phyloP scores from a whole-genome alignment of 2,113 vertebrate genomes.

The Laticauda colubrina region DNA sequence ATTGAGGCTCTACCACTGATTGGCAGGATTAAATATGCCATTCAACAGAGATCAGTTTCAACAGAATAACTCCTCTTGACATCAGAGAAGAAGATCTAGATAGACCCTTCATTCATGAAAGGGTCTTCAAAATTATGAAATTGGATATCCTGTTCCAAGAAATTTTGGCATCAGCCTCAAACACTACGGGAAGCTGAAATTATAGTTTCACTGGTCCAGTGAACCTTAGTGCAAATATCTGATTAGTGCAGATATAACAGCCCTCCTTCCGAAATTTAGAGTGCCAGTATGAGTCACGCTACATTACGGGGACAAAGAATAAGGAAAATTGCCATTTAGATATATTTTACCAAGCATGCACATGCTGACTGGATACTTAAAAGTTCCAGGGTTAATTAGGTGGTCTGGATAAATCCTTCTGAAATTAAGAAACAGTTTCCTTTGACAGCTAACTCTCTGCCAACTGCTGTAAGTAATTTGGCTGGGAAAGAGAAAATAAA shows the following conservation, averaged over 20 bases:
- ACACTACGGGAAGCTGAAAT: background rate
- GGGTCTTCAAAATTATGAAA: background rate
- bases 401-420: background rate
- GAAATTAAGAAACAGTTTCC: background rate
- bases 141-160: background rate
- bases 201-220: too few species aligned
- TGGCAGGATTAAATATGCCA: background rate
- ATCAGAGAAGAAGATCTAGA: background rate
- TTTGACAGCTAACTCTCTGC: slow-evolving; percentile 10
- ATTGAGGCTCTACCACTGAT: background rate
- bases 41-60: background rate
- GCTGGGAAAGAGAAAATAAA: background rate
- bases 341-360: background rate
- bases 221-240: background rate
- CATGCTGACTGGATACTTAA: background rate
- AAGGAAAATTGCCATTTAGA: background rate
- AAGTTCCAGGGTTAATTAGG: background rate
- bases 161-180: background rate
- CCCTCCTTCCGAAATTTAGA: background rate
- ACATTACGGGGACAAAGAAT: background rate
- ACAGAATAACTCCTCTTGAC: background rate
- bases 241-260: background rate
- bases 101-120: background rate
- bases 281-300: background rate
- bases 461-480: background rate